A percentile compares a stretch with the other conserved stretches of the same genome.
These are phyloP conservation scores for Tuta absoluta DNA, from an alignment of 2,888 invertebrate species.

Conservation along the genomic window DNA sequence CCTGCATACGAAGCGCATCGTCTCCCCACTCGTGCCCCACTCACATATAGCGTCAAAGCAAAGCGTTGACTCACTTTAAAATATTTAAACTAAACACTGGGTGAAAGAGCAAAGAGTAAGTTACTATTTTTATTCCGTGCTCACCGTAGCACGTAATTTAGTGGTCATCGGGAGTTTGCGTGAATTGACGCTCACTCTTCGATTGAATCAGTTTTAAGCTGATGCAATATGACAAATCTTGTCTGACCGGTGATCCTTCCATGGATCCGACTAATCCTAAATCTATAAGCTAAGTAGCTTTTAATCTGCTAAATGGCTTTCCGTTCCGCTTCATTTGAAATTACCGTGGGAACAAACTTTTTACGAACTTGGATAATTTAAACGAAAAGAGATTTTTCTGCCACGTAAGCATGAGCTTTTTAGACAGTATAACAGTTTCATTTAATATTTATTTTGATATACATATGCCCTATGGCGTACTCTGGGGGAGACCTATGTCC, in stretches of 20 bases:
- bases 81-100: constrained; percentile 5
- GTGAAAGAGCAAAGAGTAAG: constrained; percentile 12
- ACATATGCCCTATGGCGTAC: too few relatives aligned
- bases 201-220: neutral
- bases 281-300: too few relatives aligned
- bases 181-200: neutral
- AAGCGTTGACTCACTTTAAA: neutral
- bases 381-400: neutral
- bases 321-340: neutral
- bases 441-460: too few relatives aligned
- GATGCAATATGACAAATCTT: constrained; percentile 12
- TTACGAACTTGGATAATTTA: neutral
- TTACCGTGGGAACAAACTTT: neutral
- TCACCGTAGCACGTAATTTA: constrained; percentile 1
- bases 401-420: too few relatives aligned
- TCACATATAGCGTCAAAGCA: neutral
- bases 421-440: too few relatives aligned
- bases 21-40: neutral
- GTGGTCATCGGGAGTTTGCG: neutral
- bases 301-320: neutral
- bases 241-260: neutral
- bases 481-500: too few relatives aligned
- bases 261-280: neutral
- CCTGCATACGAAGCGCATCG: neutral
- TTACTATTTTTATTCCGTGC: constrained; percentile 14